Conservation (phyloP, 2,888 invertebrate species). For the Melanchra persicariae region DNA sequence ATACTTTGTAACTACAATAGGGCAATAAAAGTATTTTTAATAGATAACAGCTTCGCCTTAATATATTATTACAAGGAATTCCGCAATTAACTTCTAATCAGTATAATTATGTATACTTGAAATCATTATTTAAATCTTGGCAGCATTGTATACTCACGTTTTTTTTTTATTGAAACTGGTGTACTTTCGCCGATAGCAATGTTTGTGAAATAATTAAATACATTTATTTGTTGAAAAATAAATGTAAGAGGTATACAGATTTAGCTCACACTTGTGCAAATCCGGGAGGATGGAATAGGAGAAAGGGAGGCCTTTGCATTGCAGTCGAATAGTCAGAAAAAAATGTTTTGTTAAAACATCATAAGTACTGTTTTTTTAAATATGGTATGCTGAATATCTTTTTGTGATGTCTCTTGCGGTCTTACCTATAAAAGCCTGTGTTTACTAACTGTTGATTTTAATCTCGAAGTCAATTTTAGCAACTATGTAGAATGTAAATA, state of each 20-base stretch:
- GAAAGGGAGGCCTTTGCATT: too few species aligned
- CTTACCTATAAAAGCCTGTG: not conserved
- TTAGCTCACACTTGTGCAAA: too few species aligned
- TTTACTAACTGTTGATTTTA: not conserved
- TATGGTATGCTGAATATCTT: not conserved
- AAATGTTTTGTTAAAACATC: not conserved
- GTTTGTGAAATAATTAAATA: constrained; percentile 15
- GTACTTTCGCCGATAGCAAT: constrained; percentile 44
- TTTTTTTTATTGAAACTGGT: constrained; percentile 54
- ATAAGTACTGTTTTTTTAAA: not conserved
- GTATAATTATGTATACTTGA: constrained; percentile 63
- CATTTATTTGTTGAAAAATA: not conserved
- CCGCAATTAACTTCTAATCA: constrained; percentile 61
- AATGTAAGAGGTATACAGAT: not conserved
- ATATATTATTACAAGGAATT: constrained; percentile 60
- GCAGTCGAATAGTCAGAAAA: too few species aligned
- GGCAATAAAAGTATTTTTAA: constrained; percentile 27
- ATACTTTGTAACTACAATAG: constrained; percentile 24
- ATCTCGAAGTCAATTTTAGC: not conserved
- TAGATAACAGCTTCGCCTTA: constrained; percentile 50
- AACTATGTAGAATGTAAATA: constrained; percentile 21
- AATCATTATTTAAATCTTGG: constrained; percentile 65
- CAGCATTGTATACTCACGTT: constrained; percentile 49
- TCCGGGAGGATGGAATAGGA: too few species aligned
- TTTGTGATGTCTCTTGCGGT: not conserved